phyloP scores from a whole-genome alignment of 92 coral and sea anemone species.

The Epizoanthus scotinus region DNA sequence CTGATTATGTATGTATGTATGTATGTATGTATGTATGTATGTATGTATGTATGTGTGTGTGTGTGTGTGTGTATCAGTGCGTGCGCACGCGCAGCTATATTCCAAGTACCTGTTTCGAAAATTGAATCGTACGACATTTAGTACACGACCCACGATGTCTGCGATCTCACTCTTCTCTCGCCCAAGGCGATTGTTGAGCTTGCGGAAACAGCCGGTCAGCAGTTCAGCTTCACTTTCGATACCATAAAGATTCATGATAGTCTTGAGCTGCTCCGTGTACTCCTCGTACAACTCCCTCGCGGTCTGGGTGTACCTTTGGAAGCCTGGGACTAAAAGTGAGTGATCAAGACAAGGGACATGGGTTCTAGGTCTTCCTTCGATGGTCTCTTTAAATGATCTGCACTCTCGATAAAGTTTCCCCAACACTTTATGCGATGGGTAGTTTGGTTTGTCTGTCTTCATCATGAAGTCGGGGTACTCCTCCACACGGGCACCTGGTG shows the following conservation, averaged over 20 bases:
- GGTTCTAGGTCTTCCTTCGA: constrained; percentile 50
- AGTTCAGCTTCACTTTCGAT: constrained; percentile 86
- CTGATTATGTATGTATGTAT: no score
- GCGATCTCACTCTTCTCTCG: constrained; percentile 91
- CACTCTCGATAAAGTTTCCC: constrained; percentile 91
- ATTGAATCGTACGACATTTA: constrained; percentile 60
- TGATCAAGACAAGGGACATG: constrained; percentile 56
- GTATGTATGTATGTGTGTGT: no score
- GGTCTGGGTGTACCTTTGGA: constrained; percentile 60
- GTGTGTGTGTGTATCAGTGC: no score
- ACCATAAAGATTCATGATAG: constrained; percentile 85
- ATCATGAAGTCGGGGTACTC: constrained; percentile 96
- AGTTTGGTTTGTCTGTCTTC: constrained; percentile 88
- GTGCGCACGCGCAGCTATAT: no score
- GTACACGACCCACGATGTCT: constrained; percentile 67
- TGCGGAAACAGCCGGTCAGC: constrained; percentile 84
- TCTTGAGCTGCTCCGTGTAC: constrained; percentile 71
- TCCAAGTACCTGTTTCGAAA: constrained; percentile 55
- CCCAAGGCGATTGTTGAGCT: constrained; percentile 85
- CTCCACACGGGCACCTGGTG: constrained; percentile 41
- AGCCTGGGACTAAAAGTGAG: constrained; percentile 68
- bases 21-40: no score
- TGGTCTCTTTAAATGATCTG: constrained; percentile 88
- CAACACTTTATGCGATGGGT: constrained; percentile 80
- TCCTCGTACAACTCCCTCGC: constrained; percentile 75